Evolutionary conservation across 2,113 vertebrate species (phyloP), one percentile per base, ranked within the genome.

Genomic region (Salvator merianae): DNA sequence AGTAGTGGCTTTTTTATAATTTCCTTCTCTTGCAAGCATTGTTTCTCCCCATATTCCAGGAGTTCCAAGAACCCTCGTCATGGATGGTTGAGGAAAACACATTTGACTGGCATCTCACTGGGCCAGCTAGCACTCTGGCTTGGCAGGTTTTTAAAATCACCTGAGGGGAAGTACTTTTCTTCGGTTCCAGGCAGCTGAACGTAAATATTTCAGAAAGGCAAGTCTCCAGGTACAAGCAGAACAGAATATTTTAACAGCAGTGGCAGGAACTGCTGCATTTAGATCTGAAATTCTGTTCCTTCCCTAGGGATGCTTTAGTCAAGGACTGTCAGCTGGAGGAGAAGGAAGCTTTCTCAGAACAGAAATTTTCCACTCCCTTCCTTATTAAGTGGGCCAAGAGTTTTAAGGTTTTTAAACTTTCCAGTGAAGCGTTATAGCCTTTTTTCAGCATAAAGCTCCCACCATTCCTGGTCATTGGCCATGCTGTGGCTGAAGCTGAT

Each of bases 111-210:
- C 32, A 4, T 74, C 63, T 65, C 47, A 18, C 4, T 0, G 34
- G 36, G 78, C 40, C 40, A 34, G 62, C 62, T 0, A 0, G 32
- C 1, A 1, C 14, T 72, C 0, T 38, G 62, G 13, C 50, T 72
- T 0, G 1, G 55, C 50, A 53, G 43, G 80, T 77, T 71, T 62
- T 55, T 47, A 53, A 0, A 3, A 0, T n/a, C 38, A 69, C 76
- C 53, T 14, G 5, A 0, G 0, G 0, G 28, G 43, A 2, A 83
- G 40, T 0, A 0, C 12, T 71, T 70, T 36, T 77, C 28, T 10
- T 34, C 72, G 55, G 5, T 65, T 62, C 69, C 76, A 9, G 36
- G 30, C 72, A 28, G 86, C 65, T 20, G 82, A 47, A 84, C 79
- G 9, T 40, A 83, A 84, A 9, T 85, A 36, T 0, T 88, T 73